phyloP scores from a whole-genome alignment of 2,113 vertebrate species.

The Sakesphorus luctuosus region DNA sequence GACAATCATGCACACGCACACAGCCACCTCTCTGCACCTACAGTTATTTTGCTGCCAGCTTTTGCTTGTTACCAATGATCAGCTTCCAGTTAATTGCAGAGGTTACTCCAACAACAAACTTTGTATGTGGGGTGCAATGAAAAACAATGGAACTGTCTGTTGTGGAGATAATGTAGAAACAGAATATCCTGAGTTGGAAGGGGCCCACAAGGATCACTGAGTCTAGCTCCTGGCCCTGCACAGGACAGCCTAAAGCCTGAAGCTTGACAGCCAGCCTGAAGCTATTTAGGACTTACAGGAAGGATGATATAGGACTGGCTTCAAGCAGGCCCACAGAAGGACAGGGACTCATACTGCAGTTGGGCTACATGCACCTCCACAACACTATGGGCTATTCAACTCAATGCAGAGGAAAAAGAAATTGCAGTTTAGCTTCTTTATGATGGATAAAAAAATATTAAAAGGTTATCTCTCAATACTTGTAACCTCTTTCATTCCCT shows the following conservation, averaged over 20 bases:
- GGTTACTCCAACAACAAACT: neutral
- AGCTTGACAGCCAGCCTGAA: neutral
- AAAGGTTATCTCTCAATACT: neutral
- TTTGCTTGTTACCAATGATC: neutral
- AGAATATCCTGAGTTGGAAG: neutral
- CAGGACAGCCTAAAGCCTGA: neutral
- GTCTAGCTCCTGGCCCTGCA: neutral
- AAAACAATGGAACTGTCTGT: neutral
- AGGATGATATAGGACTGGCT: neutral
- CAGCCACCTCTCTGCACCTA: neutral
- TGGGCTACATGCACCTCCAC: neutral
- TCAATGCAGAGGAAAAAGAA: neutral
- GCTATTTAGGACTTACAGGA: neutral
- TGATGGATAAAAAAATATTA: neutral
- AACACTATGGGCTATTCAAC: neutral
- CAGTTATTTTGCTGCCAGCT: neutral
- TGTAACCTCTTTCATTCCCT: neutral
- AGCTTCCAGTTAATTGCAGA: neutral
- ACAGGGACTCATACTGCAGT: accelerated
- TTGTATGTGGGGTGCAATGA: neutral
- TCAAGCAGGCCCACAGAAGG: neutral
- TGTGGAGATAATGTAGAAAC: neutral
- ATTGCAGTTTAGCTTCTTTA: neutral
- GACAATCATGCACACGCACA: neutral
- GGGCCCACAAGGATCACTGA: neutral